Percentiles rank a stretch among this genome's conserved stretches.
These are phyloP conservation scores for Oeneis ivallda DNA, from an alignment of 2,888 invertebrate species.

Conservation along the genomic window DNA sequence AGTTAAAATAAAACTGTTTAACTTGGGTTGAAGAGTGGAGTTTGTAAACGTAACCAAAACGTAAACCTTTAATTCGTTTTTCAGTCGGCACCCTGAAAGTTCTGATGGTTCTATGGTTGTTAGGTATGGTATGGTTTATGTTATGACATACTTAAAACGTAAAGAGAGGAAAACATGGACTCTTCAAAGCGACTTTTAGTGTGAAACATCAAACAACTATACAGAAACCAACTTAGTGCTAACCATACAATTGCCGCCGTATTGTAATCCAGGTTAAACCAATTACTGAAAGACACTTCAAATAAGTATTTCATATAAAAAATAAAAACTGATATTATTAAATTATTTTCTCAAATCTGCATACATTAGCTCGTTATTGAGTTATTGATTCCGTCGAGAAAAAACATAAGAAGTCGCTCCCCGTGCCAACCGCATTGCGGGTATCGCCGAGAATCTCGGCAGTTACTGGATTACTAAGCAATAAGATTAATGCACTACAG, in stretches of 20 bases:
- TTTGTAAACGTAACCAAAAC: too few relatives aligned
- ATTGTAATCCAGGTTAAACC: conserved; percentile 20
- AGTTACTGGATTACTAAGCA: conserved; percentile 29
- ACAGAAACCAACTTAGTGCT: conserved; percentile 20
- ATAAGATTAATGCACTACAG: conserved; percentile 8
- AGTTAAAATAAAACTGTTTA: too few relatives aligned
- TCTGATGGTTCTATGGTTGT: too few relatives aligned
- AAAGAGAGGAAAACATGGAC: not conserved
- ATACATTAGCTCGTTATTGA: conserved; percentile 17
- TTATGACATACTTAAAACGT: too few relatives aligned
- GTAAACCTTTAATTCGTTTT: too few relatives aligned
- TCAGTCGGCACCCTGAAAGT: too few relatives aligned
- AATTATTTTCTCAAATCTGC: conserved; percentile 2
- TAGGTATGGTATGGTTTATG: too few relatives aligned
- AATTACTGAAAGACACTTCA: conserved; percentile 19
- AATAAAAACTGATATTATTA: not conserved
- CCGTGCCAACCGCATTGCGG: conserved; percentile 39
- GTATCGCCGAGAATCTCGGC: conserved; percentile 25
- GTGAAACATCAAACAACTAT: conserved; percentile 1
- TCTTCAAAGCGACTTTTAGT: not conserved
- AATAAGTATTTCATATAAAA: conserved; percentile 6
- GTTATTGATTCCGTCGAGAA: conserved; percentile 27
- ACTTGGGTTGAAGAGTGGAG: too few relatives aligned
- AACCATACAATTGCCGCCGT: conserved; percentile 22
- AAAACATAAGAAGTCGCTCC: conserved; percentile 31